Conservation (phyloP, 2,888 invertebrate genomes). For the Luperina testacea region DNA sequence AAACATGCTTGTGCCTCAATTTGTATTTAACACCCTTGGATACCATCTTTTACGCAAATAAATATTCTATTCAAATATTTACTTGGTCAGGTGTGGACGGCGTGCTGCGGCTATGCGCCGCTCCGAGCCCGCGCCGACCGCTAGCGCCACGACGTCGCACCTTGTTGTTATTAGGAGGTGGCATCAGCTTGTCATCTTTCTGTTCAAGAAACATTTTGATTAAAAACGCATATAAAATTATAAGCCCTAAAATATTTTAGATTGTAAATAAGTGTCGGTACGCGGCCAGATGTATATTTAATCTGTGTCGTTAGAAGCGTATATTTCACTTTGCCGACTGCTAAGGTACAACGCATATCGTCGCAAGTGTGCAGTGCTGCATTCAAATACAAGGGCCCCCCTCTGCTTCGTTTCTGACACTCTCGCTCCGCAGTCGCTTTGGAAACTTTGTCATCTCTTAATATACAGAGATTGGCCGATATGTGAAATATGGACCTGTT, state of each 20-base stretch:
- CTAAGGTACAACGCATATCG: background rate
- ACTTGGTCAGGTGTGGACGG: constrained; percentile 93
- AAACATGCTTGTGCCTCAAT: no score
- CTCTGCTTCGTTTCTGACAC: background rate
- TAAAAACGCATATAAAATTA: constrained; percentile 19
- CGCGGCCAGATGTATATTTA: background rate
- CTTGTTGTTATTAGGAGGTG: constrained; percentile 93
- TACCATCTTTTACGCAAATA: no score
- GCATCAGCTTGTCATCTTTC: constrained; percentile 92
- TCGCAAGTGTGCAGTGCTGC: background rate
- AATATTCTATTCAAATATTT: constrained; percentile 10
- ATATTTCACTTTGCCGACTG: background rate
- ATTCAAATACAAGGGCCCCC: background rate
- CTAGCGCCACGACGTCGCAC: constrained; percentile 92
- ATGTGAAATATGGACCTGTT: background rate
- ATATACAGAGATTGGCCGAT: background rate
- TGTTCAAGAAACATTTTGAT: constrained; percentile 68
- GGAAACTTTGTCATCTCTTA: background rate
- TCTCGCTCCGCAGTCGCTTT: no score
- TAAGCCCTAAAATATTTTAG: background rate
- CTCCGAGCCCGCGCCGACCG: constrained; percentile 77
- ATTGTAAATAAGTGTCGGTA: background rate
- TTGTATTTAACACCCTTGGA: no score
- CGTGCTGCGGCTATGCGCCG: constrained; percentile 90
- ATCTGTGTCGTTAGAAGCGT: background rate